A percentile compares a stretch with the other conserved stretches of the same genome.
Evolutionary conservation across 2,113 vertebrate genomes (phyloP).

Genomic region (Hypanus sabinus): DNA sequence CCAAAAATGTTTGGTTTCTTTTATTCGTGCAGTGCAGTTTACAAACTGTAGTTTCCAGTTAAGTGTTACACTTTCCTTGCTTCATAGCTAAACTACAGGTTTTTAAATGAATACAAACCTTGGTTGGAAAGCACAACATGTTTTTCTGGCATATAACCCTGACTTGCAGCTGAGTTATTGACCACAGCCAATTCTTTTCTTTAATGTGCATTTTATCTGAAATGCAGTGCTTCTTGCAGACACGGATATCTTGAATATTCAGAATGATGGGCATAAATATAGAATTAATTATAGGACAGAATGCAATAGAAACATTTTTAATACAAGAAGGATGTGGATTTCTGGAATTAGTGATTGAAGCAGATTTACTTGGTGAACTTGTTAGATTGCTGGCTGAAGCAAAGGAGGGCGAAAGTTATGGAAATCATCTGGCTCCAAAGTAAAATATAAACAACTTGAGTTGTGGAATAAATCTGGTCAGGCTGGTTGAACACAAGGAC

Average conservation of each 20-base stretch:
- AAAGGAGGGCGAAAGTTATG: not conserved
- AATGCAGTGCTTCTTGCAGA: not conserved
- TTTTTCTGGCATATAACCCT: not conserved
- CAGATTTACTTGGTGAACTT: not conserved
- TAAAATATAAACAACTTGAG: not conserved
- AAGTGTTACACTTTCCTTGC: not conserved
- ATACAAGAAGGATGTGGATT: not conserved
- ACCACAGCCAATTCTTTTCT: not conserved
- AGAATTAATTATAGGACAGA: not conserved
- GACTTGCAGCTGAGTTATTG: not conserved
- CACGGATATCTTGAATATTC: not conserved
- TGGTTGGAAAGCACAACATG: not conserved
- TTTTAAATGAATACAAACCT: not conserved
- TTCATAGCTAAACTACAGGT: not conserved
- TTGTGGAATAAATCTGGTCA: not conserved
- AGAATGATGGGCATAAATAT: not conserved
- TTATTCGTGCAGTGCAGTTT: not conserved
- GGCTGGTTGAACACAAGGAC: too few species aligned
- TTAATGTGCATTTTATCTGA: not conserved
- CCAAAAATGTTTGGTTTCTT: not conserved
- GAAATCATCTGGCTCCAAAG: not conserved
- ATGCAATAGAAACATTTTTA: not conserved
- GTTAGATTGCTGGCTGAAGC: not conserved
- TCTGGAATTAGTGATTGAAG: not conserved
- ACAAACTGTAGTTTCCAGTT: not conserved